Evolutionary conservation across 2,888 invertebrate genomes (phyloP).

Genomic region (Epinotia brunnichana): DNA sequence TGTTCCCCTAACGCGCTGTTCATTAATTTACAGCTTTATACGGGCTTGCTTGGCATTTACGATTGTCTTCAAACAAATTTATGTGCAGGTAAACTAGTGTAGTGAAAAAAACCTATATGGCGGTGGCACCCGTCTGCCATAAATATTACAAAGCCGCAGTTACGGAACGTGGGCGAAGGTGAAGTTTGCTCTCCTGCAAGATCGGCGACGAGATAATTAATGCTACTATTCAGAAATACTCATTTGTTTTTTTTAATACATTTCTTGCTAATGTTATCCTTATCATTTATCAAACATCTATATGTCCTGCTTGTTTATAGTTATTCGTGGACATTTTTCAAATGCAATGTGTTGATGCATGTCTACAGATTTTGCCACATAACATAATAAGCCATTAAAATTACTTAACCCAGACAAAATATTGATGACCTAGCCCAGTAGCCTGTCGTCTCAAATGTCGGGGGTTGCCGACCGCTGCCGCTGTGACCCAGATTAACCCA

Average conservation of each 20-base stretch:
- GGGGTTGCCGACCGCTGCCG: too few relatives aligned
- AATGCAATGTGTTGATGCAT: too few relatives aligned
- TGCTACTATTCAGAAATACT: constrained; percentile 18
- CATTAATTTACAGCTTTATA: constrained; percentile 28
- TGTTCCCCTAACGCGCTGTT: constrained; percentile 30
- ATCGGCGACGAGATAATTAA: constrained; percentile 27
- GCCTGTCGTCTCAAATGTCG: too few relatives aligned
- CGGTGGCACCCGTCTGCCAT: constrained; percentile 33
- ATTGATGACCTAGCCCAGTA: too few relatives aligned
- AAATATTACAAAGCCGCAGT: constrained; percentile 31
- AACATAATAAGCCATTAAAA: too few relatives aligned
- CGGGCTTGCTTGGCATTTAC: constrained; percentile 33
- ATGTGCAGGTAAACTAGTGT: constrained; percentile 14
- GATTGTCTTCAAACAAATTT: constrained; percentile 25
- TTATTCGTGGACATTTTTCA: neutral
- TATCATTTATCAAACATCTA: constrained; percentile 17
- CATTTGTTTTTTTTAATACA: constrained; percentile 3
- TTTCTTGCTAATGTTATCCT: neutral
- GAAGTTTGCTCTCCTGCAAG: constrained; percentile 15
- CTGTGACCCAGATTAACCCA: too few relatives aligned
- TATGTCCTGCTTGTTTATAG: neutral
- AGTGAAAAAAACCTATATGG: constrained; percentile 25
- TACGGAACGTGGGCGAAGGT: constrained; percentile 28
- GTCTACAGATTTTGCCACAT: too few relatives aligned
- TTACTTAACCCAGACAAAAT: too few relatives aligned